phyloP scores from a whole-genome alignment of 2,888 invertebrate species.

The Cabera pusaria region DNA sequence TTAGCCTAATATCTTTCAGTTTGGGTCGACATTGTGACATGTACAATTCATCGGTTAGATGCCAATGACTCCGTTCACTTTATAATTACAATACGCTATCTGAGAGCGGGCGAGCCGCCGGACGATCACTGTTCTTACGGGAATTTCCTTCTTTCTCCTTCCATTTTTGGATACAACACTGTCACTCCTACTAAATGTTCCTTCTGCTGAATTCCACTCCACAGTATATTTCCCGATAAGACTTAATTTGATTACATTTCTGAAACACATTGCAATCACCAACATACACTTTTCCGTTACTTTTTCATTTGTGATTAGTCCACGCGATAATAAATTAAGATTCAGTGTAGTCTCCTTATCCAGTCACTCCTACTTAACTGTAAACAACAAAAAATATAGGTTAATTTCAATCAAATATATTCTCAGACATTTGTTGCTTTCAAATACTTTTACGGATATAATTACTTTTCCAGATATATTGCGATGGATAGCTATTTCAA shows the following conservation, averaged over 20 bases:
- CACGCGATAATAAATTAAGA: constrained; percentile 80
- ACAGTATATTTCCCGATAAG: constrained; percentile 64
- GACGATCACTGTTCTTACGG: constrained; percentile 64
- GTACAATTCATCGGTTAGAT: constrained; percentile 54
- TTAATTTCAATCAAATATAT: neutral
- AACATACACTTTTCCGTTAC: constrained; percentile 75
- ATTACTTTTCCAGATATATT: too few relatives aligned
- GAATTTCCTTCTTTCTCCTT: constrained; percentile 72
- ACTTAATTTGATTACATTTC: constrained; percentile 53
- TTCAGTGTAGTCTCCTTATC: constrained; percentile 65
- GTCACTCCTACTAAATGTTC: constrained; percentile 79
- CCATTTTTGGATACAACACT: constrained; percentile 82
- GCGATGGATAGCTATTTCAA: too few relatives aligned
- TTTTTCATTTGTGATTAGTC: constrained; percentile 72
- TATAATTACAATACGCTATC: constrained; percentile 61
- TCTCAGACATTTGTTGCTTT: too few relatives aligned
- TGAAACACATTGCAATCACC: constrained; percentile 68
- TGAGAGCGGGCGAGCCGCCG: constrained; percentile 50
- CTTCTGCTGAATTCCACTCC: constrained; percentile 58
- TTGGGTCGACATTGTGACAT: constrained; percentile 57
- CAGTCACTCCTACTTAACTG: constrained; percentile 71
- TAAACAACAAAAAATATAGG: constrained; percentile 41
- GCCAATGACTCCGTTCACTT: constrained; percentile 56
- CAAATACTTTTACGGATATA: too few relatives aligned
- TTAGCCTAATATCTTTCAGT: constrained; percentile 54